These are phyloP conservation scores for Latrodectus geometricus DNA, from an alignment of 1,140 invertebrate species.

Conservation along the genomic window DNA sequence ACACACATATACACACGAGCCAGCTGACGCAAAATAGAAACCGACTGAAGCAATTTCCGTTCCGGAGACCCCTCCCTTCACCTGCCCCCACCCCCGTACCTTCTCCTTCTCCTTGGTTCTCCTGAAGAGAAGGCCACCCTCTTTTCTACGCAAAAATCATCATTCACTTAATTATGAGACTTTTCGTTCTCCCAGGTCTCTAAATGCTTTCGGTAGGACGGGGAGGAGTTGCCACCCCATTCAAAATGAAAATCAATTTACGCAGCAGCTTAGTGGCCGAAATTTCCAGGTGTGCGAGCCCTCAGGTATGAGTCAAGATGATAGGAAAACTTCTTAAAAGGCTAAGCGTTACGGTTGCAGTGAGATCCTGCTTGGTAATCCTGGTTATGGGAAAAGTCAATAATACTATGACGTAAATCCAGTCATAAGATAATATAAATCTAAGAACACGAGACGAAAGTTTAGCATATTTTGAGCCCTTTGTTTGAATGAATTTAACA, in stretches of 20 bases:
- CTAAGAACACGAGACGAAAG: too few relatives aligned
- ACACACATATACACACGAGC: not conserved
- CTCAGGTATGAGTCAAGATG: too few relatives aligned
- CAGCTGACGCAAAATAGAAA: constrained; percentile 24
- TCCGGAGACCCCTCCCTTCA: constrained; percentile 1
- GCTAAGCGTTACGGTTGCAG: too few relatives aligned
- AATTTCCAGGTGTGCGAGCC: too few relatives aligned
- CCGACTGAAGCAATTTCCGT: constrained; percentile 37
- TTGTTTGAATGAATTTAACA: too few relatives aligned
- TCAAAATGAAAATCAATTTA: constrained; percentile 34
- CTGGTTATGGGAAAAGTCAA: too few relatives aligned
- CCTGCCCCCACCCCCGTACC: not conserved
- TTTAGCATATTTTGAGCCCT: too few relatives aligned
- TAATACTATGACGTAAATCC: too few relatives aligned
- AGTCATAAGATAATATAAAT: too few relatives aligned
- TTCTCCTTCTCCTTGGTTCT: constrained; percentile 13
- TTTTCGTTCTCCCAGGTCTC: not conserved
- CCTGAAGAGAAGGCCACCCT: not conserved
- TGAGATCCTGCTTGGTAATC: too few relatives aligned
- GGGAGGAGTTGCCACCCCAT: not conserved
- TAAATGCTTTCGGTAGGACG: constrained; percentile 21
- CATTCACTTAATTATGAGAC: constrained; percentile 39
- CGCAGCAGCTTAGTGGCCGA: not conserved
- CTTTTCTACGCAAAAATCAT: constrained; percentile 40
- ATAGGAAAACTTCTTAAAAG: too few relatives aligned